Evolutionary conservation across 2,113 vertebrate species (phyloP).

Genomic region (Eolophus roseicapilla): DNA sequence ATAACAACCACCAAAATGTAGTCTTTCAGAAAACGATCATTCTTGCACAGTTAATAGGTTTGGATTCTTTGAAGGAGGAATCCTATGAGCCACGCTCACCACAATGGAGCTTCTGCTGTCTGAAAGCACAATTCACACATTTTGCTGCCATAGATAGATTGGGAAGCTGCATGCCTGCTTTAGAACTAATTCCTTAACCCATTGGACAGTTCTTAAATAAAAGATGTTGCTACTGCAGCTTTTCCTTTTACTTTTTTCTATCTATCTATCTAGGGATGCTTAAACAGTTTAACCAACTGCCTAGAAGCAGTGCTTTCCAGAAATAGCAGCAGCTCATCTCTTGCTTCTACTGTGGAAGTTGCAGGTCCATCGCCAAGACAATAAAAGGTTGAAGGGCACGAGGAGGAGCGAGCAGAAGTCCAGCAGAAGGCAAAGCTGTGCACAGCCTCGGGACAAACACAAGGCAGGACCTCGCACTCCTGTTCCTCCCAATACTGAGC

Average conservation of each 20-base stretch:
- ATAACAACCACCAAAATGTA: not conserved
- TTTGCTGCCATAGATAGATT: not conserved
- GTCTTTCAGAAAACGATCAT: not conserved
- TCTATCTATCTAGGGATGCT: not conserved
- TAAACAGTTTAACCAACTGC: not conserved
- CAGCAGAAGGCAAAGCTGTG: not conserved
- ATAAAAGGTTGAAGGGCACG: not conserved
- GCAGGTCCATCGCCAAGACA: not conserved
- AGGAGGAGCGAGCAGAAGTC: not conserved
- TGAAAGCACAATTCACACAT: not conserved
- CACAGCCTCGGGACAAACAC: fast-evolving
- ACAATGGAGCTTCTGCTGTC: not conserved
- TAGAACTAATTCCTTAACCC: not conserved
- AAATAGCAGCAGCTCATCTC: not conserved
- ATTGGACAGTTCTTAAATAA: not conserved
- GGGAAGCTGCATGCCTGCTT: not conserved
- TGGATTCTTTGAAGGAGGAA: not conserved
- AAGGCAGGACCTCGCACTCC: fast-evolving
- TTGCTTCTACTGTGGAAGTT: not conserved
- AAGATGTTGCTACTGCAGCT: not conserved
- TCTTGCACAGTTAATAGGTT: not conserved
- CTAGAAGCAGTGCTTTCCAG: not conserved
- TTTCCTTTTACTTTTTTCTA: not conserved
- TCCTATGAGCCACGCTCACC: not conserved
- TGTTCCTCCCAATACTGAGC: fast-evolving